Percentiles rank a stretch among this genome's conserved stretches.
Conservation (phyloP, 2,888 invertebrate species). For the Drosophila kanekoi region DNA sequence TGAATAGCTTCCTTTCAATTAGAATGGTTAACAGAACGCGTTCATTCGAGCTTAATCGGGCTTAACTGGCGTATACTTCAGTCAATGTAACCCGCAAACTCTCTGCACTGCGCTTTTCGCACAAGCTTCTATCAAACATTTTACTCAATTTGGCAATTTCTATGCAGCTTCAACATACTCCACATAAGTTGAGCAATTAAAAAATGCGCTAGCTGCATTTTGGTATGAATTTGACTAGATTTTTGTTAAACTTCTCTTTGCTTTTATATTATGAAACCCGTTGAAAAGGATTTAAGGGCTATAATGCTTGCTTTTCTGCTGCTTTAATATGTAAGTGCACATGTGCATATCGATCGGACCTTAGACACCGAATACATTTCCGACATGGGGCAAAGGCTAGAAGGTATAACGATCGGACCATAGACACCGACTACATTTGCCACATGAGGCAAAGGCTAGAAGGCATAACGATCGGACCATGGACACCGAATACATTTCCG, state of each 20-base stretch:
- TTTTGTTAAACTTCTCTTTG: slow-evolving; percentile 9
- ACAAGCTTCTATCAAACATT: slow-evolving; percentile 4
- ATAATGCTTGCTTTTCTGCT: no score
- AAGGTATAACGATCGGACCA: no score
- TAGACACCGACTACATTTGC: no score
- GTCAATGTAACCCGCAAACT: slow-evolving; percentile 3
- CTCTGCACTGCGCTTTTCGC: slow-evolving; percentile 2
- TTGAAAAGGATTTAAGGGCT: no score
- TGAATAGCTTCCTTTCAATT: background rate
- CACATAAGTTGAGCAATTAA: slow-evolving; percentile 45
- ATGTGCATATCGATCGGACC: no score
- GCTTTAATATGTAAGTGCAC: no score
- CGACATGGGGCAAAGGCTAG: no score
- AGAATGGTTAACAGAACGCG: background rate
- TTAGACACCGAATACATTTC: no score
- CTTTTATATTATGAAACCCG: no score
- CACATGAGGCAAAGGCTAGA: no score
- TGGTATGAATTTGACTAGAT: slow-evolving; percentile 1
- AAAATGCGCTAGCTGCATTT: slow-evolving; percentile 30
- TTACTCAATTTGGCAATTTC: slow-evolving; percentile 16
- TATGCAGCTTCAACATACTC: background rate
- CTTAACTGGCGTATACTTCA: background rate
- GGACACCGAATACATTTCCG: no score
- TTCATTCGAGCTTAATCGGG: background rate
- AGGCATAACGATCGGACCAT: no score